Evolutionary conservation across 2,797 vertebrate species (phyloP).

Genomic region (Sebastes jordani): DNA sequence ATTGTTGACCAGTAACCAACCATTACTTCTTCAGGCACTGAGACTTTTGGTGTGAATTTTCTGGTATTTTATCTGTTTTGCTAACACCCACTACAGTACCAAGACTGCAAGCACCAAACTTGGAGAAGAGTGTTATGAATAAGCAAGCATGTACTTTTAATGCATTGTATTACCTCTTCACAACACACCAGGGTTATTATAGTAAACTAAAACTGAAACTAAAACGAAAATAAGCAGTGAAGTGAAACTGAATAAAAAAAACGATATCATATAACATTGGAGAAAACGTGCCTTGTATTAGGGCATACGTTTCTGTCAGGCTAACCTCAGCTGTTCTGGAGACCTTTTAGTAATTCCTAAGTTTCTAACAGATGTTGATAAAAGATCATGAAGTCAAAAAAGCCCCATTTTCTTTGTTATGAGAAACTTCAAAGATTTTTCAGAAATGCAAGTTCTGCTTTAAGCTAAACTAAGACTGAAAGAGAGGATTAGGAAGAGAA

Average conservation of each 20-base stretch:
- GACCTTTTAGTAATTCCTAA: not conserved
- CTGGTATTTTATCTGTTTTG: not conserved
- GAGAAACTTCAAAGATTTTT: not conserved
- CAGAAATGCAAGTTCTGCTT: not conserved
- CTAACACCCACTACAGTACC: not conserved
- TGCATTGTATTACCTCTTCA: not conserved
- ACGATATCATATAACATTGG: not conserved
- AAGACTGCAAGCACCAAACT: not conserved
- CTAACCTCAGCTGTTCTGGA: not conserved
- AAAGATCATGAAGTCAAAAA: not conserved
- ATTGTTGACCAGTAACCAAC: not conserved
- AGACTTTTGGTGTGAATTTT: not conserved
- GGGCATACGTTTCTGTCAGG: no score
- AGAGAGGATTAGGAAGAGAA: conserved; percentile 33
- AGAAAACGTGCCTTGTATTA: not conserved
- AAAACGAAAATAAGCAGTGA: not conserved
- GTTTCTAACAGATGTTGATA: not conserved
- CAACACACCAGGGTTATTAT: not conserved
- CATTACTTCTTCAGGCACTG: not conserved
- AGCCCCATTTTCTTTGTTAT: not conserved
- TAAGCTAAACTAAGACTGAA: not conserved
- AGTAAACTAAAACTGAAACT: not conserved
- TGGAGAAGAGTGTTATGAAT: not conserved
- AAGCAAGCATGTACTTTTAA: not conserved
- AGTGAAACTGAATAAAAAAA: not conserved